A percentile compares a stretch with the other conserved stretches of the same genome.
phyloP scores from a whole-genome alignment of 2,888 invertebrate species.

The Platynereis dumerilii region DNA sequence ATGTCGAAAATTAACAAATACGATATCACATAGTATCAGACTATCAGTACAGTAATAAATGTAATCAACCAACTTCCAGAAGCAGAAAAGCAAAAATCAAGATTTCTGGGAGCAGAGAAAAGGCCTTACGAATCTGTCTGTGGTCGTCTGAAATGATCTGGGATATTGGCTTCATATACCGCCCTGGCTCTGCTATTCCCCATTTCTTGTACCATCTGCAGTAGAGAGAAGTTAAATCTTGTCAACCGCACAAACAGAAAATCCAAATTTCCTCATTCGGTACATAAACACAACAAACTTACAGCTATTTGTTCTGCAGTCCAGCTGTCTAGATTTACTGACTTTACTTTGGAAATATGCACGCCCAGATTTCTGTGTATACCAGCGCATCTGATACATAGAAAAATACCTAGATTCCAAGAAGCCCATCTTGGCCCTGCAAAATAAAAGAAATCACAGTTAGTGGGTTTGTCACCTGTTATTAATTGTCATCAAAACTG shows the following conservation, averaged over 20 bases:
- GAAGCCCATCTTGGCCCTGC: constrained; percentile 98
- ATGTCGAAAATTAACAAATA: too few relatives aligned
- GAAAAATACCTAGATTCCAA: constrained; percentile 98
- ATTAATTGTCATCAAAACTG: too few relatives aligned
- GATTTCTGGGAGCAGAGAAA: too few relatives aligned
- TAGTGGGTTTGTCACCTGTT: too few relatives aligned
- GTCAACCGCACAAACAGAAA: too few relatives aligned
- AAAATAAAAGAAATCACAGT: background rate
- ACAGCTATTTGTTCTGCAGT: constrained; percentile 95
- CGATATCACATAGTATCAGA: too few relatives aligned
- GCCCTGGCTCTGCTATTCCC: constrained; percentile 94
- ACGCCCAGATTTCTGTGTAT: constrained; percentile 99
- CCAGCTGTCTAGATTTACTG: constrained; percentile 98
- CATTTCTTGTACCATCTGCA: constrained; percentile 88
- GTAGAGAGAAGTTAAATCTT: too few relatives aligned
- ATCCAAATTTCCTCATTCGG: too few relatives aligned
- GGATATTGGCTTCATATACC: constrained; percentile 95
- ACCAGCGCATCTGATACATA: constrained; percentile 98
- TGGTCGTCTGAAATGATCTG: constrained; percentile 93
- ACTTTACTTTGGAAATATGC: constrained; percentile 98
- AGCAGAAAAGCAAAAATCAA: too few relatives aligned
- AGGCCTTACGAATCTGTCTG: constrained; percentile 69
- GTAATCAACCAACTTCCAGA: too few relatives aligned
- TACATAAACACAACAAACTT: too few relatives aligned
- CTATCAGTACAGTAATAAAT: too few relatives aligned